These are phyloP conservation scores for Melanostoma scalare DNA, from an alignment of 2,888 invertebrate species.

Conservation along the genomic window DNA sequence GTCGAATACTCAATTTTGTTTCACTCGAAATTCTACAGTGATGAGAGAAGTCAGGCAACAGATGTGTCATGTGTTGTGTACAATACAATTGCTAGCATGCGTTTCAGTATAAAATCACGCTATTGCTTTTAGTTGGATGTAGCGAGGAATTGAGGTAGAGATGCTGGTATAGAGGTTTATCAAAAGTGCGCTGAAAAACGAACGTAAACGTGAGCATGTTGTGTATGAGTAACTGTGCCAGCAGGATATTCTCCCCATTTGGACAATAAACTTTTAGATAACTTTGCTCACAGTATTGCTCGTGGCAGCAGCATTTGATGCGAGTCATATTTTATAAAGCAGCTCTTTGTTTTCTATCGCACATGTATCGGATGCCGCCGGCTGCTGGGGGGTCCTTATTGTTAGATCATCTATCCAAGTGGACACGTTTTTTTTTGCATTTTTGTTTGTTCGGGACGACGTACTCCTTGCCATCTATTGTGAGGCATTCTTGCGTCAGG, in stretches of 20 bases:
- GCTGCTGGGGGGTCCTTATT: background rate
- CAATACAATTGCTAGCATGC: background rate
- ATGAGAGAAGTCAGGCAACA: constrained; percentile 43
- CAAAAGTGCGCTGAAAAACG: too few relatives aligned
- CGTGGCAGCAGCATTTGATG: constrained; percentile 55
- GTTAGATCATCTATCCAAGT: constrained; percentile 32
- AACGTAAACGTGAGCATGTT: too few relatives aligned
- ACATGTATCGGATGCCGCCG: background rate
- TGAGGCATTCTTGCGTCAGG: too few relatives aligned
- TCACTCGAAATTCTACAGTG: constrained; percentile 5
- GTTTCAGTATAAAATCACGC: constrained; percentile 14
- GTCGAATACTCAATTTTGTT: constrained; percentile 26
- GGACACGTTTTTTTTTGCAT: constrained; percentile 2
- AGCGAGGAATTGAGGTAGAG: too few relatives aligned
- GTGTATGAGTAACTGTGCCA: too few relatives aligned
- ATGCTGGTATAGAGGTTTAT: too few relatives aligned
- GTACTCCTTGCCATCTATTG: too few relatives aligned
- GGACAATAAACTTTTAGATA: constrained; percentile 61
- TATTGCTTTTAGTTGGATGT: background rate
- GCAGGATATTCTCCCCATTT: constrained; percentile 34
- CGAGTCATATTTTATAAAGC: constrained; percentile 40
- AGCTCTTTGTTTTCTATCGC: constrained; percentile 19
- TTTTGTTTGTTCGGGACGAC: too few relatives aligned
- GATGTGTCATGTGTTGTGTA: constrained; percentile 44
- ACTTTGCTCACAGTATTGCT: constrained; percentile 45